Conservation (phyloP, 1,140 invertebrate species). For the Bombus ignitus region DNA sequence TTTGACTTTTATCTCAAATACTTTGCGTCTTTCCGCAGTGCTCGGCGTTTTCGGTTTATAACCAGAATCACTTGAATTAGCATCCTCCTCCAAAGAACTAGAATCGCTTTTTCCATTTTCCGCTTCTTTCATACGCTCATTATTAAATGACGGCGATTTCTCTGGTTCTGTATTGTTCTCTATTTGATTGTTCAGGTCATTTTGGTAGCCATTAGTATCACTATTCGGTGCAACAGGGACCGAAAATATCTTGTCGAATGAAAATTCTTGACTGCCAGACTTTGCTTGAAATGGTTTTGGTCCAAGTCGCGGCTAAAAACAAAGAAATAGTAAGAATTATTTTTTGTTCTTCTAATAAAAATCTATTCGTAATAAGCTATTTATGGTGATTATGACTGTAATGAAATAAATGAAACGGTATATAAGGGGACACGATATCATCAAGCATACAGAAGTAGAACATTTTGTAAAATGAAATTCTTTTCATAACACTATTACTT, state of each 20-base stretch:
- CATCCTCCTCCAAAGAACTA: slow-evolving; percentile 85
- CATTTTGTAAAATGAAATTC: slow-evolving; percentile 21
- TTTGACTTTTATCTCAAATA: slow-evolving; percentile 85
- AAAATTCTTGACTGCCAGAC: slow-evolving; percentile 87
- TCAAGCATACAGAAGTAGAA: slow-evolving; percentile 59
- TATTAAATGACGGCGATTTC: slow-evolving; percentile 73
- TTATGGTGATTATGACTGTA: slow-evolving; percentile 37
- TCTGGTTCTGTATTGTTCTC: slow-evolving; percentile 69
- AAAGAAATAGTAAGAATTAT: slow-evolving; percentile 45
- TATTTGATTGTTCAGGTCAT: slow-evolving; percentile 57
- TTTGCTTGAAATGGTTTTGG: slow-evolving; percentile 92
- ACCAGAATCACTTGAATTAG: slow-evolving; percentile 84
- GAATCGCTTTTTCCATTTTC: slow-evolving; percentile 86
- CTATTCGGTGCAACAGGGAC: slow-evolving; percentile 88
- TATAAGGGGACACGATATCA: slow-evolving; percentile 46
- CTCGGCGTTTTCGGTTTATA: slow-evolving; percentile 88
- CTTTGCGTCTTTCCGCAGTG: slow-evolving; percentile 88
- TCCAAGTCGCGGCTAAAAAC: slow-evolving; percentile 88
- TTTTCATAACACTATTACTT: slow-evolving; percentile 43
- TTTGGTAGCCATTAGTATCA: slow-evolving; percentile 71
- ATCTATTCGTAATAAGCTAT: slow-evolving; percentile 1
- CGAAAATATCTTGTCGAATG: slow-evolving; percentile 91
- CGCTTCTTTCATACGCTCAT: slow-evolving; percentile 74
- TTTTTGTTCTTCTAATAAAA: not conserved
- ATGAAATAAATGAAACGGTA: slow-evolving; percentile 45